Evolutionary conservation across 2,888 invertebrate species (phyloP).

Genomic region (Drosophila kuntzei): DNA sequence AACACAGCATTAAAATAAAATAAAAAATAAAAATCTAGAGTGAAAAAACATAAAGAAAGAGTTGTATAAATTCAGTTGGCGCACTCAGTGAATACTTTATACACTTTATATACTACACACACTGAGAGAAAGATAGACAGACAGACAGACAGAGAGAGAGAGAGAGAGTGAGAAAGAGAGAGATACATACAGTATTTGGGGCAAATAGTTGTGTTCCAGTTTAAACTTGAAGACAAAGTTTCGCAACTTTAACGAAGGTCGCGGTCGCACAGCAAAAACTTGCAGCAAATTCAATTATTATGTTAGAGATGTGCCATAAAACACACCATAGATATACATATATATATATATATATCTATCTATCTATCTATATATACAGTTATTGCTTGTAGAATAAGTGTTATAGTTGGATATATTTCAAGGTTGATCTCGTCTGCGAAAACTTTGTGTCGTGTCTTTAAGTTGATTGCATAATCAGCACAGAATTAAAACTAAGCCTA

Average conservation of each 20-base stretch:
- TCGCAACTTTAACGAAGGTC: constrained; percentile 77
- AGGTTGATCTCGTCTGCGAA: constrained; percentile 41
- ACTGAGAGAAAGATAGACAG: not conserved
- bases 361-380: not conserved
- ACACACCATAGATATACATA: constrained; percentile 9
- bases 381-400: not conserved
- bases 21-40: constrained; percentile 6
- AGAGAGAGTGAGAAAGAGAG: constrained; percentile 4
- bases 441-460: constrained; percentile 8
- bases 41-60: constrained; percentile 32
- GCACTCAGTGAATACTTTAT: constrained; percentile 54
- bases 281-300: constrained; percentile 63
- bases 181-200: constrained; percentile 65
- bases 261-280: constrained; percentile 69
- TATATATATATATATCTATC: constrained; percentile 9
- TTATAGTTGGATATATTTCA: constrained; percentile 28
- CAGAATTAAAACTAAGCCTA: not conserved
- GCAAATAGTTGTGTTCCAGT: constrained; percentile 82
- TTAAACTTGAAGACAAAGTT: constrained; percentile 78
- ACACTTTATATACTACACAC: constrained; percentile 24
- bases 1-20: constrained; percentile 43
- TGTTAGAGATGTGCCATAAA: constrained; percentile 45
- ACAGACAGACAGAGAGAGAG: constrained; percentile 7
- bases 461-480: constrained; percentile 4
- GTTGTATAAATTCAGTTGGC: constrained; percentile 61